Conservation (phyloP, 2,888 invertebrate species). For the Melanostoma scalare region DNA sequence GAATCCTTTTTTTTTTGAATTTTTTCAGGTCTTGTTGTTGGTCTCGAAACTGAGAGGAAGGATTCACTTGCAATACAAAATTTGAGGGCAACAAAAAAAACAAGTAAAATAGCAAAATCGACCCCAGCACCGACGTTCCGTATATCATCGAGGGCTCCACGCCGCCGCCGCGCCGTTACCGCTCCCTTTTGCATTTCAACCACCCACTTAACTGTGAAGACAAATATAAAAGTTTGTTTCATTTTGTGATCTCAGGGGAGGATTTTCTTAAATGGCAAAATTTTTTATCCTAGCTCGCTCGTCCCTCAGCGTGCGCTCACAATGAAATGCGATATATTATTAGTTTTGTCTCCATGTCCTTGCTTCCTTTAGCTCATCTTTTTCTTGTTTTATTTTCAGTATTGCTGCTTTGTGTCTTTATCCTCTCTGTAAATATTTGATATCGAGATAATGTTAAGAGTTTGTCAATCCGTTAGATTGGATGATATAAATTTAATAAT, state of each 20-base stretch:
- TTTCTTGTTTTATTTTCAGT: slow-evolving; percentile 16
- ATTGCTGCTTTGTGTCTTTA: slow-evolving; percentile 34
- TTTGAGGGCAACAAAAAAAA: background rate
- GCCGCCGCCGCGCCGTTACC: too few species aligned
- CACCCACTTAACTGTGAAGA: slow-evolving; percentile 32
- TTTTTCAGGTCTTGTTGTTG: slow-evolving; percentile 26
- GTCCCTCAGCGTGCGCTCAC: slow-evolving; percentile 26
- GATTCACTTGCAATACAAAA: slow-evolving; percentile 30
- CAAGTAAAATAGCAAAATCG: slow-evolving; percentile 26
- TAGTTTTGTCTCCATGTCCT: slow-evolving; percentile 62
- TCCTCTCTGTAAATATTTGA: slow-evolving; percentile 68
- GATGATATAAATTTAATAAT: slow-evolving; percentile 71
- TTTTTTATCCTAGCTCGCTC: slow-evolving; percentile 60
- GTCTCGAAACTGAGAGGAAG: slow-evolving; percentile 46
- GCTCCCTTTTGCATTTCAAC: background rate
- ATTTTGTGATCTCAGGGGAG: slow-evolving; percentile 70
- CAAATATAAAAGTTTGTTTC: slow-evolving; percentile 72
- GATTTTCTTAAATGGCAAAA: slow-evolving; percentile 72
- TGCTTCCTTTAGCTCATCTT: background rate
- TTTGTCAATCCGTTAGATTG: slow-evolving; percentile 72
- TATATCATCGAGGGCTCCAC: slow-evolving; percentile 43
- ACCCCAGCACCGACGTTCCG: slow-evolving; percentile 41
- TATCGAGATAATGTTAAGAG: slow-evolving; percentile 70
- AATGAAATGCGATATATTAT: slow-evolving; percentile 73
- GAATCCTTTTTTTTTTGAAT: slow-evolving; percentile 5